Base-by-base conservation (phyloP, 1,140 invertebrate species). In the Lucilia cuprina region DNA sequence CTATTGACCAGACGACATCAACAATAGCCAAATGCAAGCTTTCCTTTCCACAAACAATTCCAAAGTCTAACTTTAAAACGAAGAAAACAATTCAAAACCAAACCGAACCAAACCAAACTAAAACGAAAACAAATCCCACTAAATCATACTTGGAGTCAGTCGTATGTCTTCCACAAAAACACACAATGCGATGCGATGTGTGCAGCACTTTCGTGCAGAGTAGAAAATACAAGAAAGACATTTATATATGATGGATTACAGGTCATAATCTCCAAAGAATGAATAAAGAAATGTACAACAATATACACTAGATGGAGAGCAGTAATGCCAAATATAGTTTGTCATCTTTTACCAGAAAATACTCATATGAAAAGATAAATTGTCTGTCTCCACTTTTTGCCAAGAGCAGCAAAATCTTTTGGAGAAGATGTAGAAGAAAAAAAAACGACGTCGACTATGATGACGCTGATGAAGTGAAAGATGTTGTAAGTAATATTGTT, bases 231-330 rank as follows among this genome's bases (percentile, higher is more conserved):
- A 55, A 12, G 9, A 8, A 70, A 10, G 4, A 70, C 65, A 70
- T 70, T 70, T 70, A 70, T n/a, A 4, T 60, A 60, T 70, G 65
- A 70, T 70, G 65, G 65, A 70, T 25, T 70, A 70, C 65, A 70
- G 65, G 65, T 70, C 65, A 70, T 70, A 70, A 70, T 70, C 65
- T 70, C 55, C n/a, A 60, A 60, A 21, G n/a, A 7, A 70, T 25
- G 19, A 70, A 70, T n/a, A 70, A 21, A 21, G 65, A 70, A 70
- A 70, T 17, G n/a, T 7, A 21, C n/a, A 2, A 70, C n/a, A 25
- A 5, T 70, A 65, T 5, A 30, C 3, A 30, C 25, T 30, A 30
- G 25, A 30, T 30, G 25, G 25, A 5, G 5, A 60, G 55, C 14
- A 60, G n/a, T 7, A 60, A 17, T 60, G 50, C 14, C 5, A 70